Evolutionary conservation across 2,797 vertebrate species (phyloP), one percentile per base, ranked within the genome.

Genomic region (Bovichtus variegatus): DNA sequence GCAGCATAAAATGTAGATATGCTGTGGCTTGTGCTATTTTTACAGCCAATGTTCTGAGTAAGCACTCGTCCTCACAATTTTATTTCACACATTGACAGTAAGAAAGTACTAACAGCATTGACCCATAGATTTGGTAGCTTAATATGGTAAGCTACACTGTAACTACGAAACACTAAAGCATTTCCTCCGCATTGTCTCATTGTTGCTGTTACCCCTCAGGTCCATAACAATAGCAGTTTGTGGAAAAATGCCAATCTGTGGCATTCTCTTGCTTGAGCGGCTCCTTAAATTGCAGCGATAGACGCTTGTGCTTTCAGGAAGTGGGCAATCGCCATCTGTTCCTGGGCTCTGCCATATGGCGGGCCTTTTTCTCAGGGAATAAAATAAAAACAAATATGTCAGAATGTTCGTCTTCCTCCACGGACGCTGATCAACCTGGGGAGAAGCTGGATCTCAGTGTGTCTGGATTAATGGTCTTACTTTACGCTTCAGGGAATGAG

Each of bases 311-410:
- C 91, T 95, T 94, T 95, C 92, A 93, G 92, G 89, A 94, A 93
- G 93, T 94, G 93, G 95, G 95, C 93, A 95, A 96, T 96, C 92
- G 94, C 95, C 96, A 96, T 96, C 95, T 97, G 94, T 94, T 96
- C 93, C 91, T 91, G 79, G 93, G 91, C 85, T 89, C 94, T 89
- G 94, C 94, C 96, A 96, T 96, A 97, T 97, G 96, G 95, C 88
- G 76, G 92, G 92, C 91, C 94, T 96, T 96, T 96, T 95, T 95
- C 93, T 91, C 80, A 76, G 93, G 93, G 94, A 95, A 95, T 91
- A 93, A 95, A 95, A 95, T 95, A 95, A 95, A 95, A 96, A 96
- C 94, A 95, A 96, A 97, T 95, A 96, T 96, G 94, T 97, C 96
- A 96, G 92, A 96, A 96, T 95, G 92, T 90, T 93, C 92, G 87